Base-by-base conservation (phyloP, 2,113 vertebrate species). In the Phylloscopus whistleri region DNA sequence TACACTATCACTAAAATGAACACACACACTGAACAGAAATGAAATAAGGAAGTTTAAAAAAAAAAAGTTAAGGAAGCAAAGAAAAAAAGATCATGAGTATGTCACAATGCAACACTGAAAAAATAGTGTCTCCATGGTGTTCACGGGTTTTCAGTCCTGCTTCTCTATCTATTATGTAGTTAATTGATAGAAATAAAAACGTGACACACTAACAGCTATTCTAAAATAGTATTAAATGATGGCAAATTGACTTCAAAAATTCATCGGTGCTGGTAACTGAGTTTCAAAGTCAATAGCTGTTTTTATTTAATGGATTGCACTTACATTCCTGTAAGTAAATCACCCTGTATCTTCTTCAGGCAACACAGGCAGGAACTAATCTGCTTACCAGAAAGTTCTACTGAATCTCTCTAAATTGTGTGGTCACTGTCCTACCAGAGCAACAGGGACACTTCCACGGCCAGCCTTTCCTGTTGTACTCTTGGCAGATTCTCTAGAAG, bases 21-120 rank as follows among this genome's bases (percentile, higher is more conserved):
- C 89, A 91, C 41, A 64, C 64, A 89, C 49, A 66, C 63, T 1
- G 4, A 86, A 77, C 63, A 81, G 81, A 87, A 96, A 81, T 56
- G 39, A 97, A 95, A 81, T 70, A 87, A 96, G 39, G 8, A 87
- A 31, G 19, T 76, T 59, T 19, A 43, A 94, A 93, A 73, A 67
- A 70, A 39, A 69, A 89, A 56, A 37, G 58, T 59, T 81, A 83
- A 80, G 56, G 59, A 62, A 84, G 30, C 37, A 95, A 96, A 95
- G 33, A 46, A 93, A 89, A 92, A 59, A 87, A 85, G 31, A 89
- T 91, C 33, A 96, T 35, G 21, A 86, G 69, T 46, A 37, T 52
- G 55, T 69, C 87, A 90, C 33, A 86, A 88, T 4, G 51, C 76
- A 90, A 89, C 53, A 75, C 30, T 74, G 76, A 84, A 43, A 90